Base-by-base conservation (phyloP, 2,888 invertebrate genomes). In the Anaspis maculata region DNA sequence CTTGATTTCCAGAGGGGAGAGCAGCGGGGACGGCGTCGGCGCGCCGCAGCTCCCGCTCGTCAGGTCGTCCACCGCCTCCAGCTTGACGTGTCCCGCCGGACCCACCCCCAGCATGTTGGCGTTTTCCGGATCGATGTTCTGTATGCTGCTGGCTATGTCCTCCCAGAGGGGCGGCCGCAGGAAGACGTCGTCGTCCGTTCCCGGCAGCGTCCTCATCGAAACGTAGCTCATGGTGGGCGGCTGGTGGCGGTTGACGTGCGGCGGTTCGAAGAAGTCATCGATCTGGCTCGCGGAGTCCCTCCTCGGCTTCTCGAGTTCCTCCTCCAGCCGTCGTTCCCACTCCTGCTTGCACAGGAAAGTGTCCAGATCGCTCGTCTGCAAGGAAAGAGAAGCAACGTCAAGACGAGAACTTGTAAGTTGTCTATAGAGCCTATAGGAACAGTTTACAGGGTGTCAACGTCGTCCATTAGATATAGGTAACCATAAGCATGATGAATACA, bases 131-230 rank as follows among this genome's bases (percentile, higher is more conserved):
- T 90, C 89, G 59, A 89, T 81, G 66, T 88, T 89, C 61, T 87
- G 80, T 66, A 89, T 87, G 57, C 87, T 87, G 63, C 86, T 85
- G 45, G 88, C 83, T 61, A 90, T 88, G 70, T 90, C 89, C 68
- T 90, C 89, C 90, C 90, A 90, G 24, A 89, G 74, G 16, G 87
- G 85, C 25, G 89, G 88, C 54, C 87, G 80, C 49, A 87, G 77
- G 68, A 86, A 89, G 32, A 84, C 83, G 68, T 90, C 89, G 67
- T 90, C 89, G 63, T 83, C 76, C 61, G 66, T 73, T 30, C 72
- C 72, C 23, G 76, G 62, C 32, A 69, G 61, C 42, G 67, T 66
- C 44, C 71, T 57, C 62, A 70, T 66, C 31, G 72, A 68, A 12
- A 73, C 72, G 51, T 72, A 75, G 46, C 71, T 73, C 59, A 71